Base-by-base conservation (phyloP, 2,888 invertebrate genomes). In the Chorisops tibialis region DNA sequence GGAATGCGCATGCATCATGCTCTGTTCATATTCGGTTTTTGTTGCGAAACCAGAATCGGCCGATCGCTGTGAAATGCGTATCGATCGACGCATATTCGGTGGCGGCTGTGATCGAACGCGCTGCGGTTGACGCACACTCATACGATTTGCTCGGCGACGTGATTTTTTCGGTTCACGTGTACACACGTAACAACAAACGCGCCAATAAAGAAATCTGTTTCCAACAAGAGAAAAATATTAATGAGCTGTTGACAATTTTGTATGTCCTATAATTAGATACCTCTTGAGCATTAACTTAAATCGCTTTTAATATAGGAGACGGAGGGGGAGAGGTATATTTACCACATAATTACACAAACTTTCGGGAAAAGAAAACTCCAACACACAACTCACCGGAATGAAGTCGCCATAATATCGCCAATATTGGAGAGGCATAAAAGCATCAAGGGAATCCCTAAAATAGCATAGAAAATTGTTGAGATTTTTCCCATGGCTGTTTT, bases 381-480 rank as follows among this genome's bases (percentile, higher is more conserved):
- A 12, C 14, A 41, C 6, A 41, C 39, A 63, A 51, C 68, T 68
- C 71, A 83, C 85, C 88, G 85, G 81, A 95, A 95, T 6, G 93
- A 92, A 48, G 93, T 91, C 1, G 94, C 94, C 92, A 95, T 92
- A 67, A 93, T 89, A 75, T 94, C 93, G 5, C 95, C 94, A 70
- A 94, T 94, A 79, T 93, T 95, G 59, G 95, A 94, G 67, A 96
- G 83, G 71, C 96, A 96, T 16, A 96, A 84, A 70, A 96, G 83
- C 94, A 96, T 96, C 68, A 96, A 81, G 0, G 96, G 96, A 69
- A 96, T 96, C 49, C 93, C 96, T 67, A 96, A 83, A 74, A 96
- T 95, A 21, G 96, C 96, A 79, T 96, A 96, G 76, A 96, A 89
- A 72, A 96, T 96, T 12, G 96, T 96, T 67, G 93, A 90, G 67